Evolutionary conservation across 2,888 invertebrate species (phyloP), one percentile per base, ranked within the genome.

Genomic region (Parnassius orleans): DNA sequence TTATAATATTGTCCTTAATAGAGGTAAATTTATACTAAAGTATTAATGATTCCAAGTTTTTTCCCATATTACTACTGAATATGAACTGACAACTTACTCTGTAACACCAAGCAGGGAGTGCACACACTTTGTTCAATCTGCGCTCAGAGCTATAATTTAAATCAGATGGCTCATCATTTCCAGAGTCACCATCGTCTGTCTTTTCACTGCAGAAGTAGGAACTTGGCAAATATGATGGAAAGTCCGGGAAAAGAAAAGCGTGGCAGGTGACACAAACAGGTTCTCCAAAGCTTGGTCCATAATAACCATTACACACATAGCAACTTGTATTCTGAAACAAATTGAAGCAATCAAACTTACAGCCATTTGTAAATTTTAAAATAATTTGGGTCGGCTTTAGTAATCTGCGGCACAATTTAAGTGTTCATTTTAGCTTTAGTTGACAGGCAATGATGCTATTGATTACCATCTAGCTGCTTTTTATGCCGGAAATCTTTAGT

Each of bases 221-320:
- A 61, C 83, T 86, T 33, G 93, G 93, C 53, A 92, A 77, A 69
- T 91, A 84, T 10, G 92, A 92, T 10, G 93, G 92, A 68, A 95
- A 95, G 77, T 96, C 95, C 1, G 97, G 97, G 78, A 96, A 98
- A n/a, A 98, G 87, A 84, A 98, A 98, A 52, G 97, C 93, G 80
- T 98, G 98, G 76, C 98, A 98, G 0, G 97, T 97, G 14, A 95
- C 94, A 84, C 98, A 98, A 0, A 98, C 95, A 10, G 98, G 98
- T 80, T 98, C 97, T 42, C 95, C 97, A 80, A 96, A 98, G 83
- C 95, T 96, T 0, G 97, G 96, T 0, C 98, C 98, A 81, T 98
- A 98, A 81, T 96, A 98, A 12, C 98, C 98, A 86, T 96, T 95
- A 79, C 98, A 98, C 62, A 96, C 93, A 76, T 95, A 95, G 81